Conservation (phyloP, 2,113 vertebrate genomes). For the Cygnus buccinator region DNA sequence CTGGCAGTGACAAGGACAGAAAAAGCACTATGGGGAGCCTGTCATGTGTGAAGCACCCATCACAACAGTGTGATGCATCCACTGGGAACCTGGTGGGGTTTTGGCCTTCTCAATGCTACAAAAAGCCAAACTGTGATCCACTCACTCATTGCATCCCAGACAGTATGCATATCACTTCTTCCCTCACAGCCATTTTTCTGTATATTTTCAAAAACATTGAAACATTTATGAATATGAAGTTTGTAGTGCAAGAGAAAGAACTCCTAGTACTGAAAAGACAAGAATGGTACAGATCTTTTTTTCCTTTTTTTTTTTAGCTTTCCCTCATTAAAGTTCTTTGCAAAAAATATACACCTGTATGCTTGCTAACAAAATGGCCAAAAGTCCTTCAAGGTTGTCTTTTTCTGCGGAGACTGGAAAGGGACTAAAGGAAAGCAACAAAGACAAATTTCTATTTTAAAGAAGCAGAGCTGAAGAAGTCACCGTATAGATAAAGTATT, state of each 20-base stretch:
- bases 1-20: background rate
- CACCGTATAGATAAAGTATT: background rate
- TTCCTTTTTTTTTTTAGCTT: background rate
- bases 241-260: background rate
- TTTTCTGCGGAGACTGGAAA: background rate
- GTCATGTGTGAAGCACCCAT: background rate
- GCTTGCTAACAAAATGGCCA: background rate
- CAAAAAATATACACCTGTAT: background rate
- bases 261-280: background rate
- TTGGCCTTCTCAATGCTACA: background rate
- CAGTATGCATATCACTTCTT: background rate
- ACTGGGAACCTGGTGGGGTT: background rate
- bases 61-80: background rate
- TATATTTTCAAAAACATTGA: background rate
- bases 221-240: background rate
- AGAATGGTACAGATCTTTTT: background rate
- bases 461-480: background rate
- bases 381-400: background rate
- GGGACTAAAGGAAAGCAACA: background rate
- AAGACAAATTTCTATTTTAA: background rate
- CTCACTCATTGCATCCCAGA: background rate
- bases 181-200: background rate
- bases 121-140: background rate
- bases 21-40: background rate
- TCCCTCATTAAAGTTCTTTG: background rate